These are phyloP conservation scores for Sebastes alutus DNA, from an alignment of 2,797 vertebrate species.

Conservation along the genomic window DNA sequence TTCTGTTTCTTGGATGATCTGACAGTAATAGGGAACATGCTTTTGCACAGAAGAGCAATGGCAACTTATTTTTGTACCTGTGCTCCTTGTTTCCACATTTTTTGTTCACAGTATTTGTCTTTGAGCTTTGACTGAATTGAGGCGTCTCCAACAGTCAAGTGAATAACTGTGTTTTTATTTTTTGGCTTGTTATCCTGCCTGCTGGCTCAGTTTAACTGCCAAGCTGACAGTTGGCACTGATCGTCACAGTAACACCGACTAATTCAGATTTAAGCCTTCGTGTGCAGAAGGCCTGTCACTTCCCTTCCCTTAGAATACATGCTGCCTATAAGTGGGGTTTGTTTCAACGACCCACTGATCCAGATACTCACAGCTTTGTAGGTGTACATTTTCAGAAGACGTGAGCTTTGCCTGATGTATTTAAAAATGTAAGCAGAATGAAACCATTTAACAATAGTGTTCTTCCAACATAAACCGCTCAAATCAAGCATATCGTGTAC, in stretches of 20 bases:
- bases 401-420: background rate
- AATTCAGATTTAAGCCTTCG: background rate
- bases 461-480: background rate
- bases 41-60: background rate
- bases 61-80: background rate
- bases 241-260: background rate
- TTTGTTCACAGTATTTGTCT: background rate
- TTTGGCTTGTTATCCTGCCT: background rate
- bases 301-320: background rate
- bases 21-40: slow-evolving; percentile 5
- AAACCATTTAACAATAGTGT: background rate
- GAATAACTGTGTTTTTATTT: background rate
- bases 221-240: background rate
- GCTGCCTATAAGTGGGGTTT: background rate
- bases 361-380: background rate
- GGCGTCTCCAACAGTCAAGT: background rate
- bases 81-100: background rate
- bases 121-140: background rate
- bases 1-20: slow-evolving; percentile 34
- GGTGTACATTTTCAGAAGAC: background rate
- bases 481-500: background rate
- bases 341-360: background rate
- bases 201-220: background rate
- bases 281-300: background rate
- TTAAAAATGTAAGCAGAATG: background rate